These are phyloP conservation scores for Meliscaeva auricollis DNA, from an alignment of 2,888 invertebrate genomes.

Conservation along the genomic window DNA sequence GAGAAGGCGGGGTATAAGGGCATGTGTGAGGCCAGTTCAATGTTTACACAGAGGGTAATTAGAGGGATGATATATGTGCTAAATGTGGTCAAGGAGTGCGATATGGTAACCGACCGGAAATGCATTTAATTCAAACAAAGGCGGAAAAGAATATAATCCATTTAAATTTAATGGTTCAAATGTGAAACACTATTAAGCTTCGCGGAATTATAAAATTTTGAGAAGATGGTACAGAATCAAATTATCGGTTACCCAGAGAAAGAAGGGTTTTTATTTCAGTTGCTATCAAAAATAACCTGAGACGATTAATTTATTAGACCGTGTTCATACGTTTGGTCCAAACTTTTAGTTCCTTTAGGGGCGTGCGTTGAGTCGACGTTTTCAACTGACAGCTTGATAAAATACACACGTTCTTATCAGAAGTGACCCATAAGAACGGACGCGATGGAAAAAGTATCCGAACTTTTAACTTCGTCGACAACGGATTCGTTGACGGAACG, in stretches of 20 bases:
- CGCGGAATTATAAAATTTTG: background rate
- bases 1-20: background rate
- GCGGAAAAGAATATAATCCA: background rate
- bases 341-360: too few relatives aligned
- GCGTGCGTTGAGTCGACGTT: too few relatives aligned
- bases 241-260: background rate
- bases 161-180: background rate
- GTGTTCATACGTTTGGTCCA: too few relatives aligned
- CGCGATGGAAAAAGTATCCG: too few relatives aligned
- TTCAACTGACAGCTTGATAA: too few relatives aligned
- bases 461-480: too few relatives aligned
- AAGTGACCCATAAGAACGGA: too few relatives aligned
- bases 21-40: background rate
- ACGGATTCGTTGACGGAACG: too few relatives aligned
- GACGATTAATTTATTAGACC: too few relatives aligned
- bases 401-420: too few relatives aligned
- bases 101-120: slow-evolving; percentile 37
- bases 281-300: too few relatives aligned
- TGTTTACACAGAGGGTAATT: slow-evolving; percentile 51
- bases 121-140: slow-evolving; percentile 11
- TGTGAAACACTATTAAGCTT: background rate
- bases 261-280: too few relatives aligned
- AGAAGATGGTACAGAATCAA: background rate
- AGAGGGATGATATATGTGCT: slow-evolving; percentile 46
- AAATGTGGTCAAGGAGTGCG: slow-evolving; percentile 45